Base-by-base conservation (phyloP, 2,113 vertebrate genomes). In the Stegostoma tigrinum region DNA sequence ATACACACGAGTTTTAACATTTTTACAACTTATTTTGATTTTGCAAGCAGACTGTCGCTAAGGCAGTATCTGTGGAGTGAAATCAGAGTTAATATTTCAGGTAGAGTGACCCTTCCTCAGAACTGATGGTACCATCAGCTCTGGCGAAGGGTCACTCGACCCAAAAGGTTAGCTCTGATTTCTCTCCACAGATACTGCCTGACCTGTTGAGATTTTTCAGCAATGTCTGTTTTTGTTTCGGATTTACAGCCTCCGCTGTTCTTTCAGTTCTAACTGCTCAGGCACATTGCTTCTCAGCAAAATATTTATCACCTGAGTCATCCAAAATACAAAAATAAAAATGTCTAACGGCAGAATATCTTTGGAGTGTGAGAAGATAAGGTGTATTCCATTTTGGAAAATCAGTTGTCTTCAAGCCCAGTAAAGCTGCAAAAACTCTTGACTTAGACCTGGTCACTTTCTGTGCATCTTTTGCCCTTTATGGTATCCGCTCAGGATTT, bases 381-480 rank as follows among this genome's bases (percentile, higher is more conserved):
- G 24, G 48, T 14, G 12, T 52, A 75, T 52, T 72, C 75, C 4
- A 48, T 72, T 70, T 48, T 14, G 55, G 34, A 4, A 34, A 64
- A n/a, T 61, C 27, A 14, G 55, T 93, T 93, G 64, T 34, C 67
- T 93, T 66, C n/a, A 67, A 67, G 67, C 64, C 38, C 90, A 19
- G 87, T 87, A 45, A 52, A 27, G 85, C 38, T 52, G 42, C 27
- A 34, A 72, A 15, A 27, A 12, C 68, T 52, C 94, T 30, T 8
- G 87, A 90, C 30, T 45, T 72, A 95, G 52, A 72, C 24, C 68
- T 34, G 42, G 48, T 70, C 42, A 72, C 68, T 19, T 45, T 90
- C 67, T 27, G 12, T 52, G 68, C 27, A 48, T 5, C 42, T 21
- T 95, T 72, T 95, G 94, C 94, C 94, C 94, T 95, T 95, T 72